A percentile compares a stretch with the other conserved stretches of the same genome.
Conservation (phyloP, 2,888 invertebrate species). For the Hesperia comma region DNA sequence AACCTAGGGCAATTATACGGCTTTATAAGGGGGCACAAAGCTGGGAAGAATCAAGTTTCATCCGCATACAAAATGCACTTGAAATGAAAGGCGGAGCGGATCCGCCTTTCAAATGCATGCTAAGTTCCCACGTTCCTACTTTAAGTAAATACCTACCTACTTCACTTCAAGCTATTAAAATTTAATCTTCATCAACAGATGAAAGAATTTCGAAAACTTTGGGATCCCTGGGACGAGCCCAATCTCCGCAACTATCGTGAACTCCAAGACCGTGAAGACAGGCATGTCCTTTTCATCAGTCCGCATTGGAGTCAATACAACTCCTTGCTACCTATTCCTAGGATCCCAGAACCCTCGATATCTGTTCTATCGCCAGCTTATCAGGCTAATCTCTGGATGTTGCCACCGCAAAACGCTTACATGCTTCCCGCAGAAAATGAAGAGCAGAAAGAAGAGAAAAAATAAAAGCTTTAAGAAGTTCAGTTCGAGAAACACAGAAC, state of each 20-base stretch:
- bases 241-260: constrained; percentile 81
- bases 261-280: constrained; percentile 67
- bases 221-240: constrained; percentile 78
- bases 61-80: no score
- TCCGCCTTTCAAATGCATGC: no score
- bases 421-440: constrained; percentile 50
- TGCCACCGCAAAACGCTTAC: constrained; percentile 66
- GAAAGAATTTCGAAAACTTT: constrained; percentile 80
- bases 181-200: constrained; percentile 65
- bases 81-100: no score
- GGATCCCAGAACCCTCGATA: constrained; percentile 65
- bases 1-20: no score
- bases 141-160: no score
- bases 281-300: constrained; percentile 80
- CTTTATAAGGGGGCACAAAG: no score
- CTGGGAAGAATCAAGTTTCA: no score
- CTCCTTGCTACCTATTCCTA: constrained; percentile 74
- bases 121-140: no score
- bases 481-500: neutral
- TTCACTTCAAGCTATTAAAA: neutral
- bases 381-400: constrained; percentile 58
- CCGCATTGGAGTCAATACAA: constrained; percentile 80
- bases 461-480: neutral
- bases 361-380: constrained; percentile 67
- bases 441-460: constrained; percentile 8